phyloP scores from a whole-genome alignment of 1,140 invertebrate genomes.

The Aricia agestis region DNA sequence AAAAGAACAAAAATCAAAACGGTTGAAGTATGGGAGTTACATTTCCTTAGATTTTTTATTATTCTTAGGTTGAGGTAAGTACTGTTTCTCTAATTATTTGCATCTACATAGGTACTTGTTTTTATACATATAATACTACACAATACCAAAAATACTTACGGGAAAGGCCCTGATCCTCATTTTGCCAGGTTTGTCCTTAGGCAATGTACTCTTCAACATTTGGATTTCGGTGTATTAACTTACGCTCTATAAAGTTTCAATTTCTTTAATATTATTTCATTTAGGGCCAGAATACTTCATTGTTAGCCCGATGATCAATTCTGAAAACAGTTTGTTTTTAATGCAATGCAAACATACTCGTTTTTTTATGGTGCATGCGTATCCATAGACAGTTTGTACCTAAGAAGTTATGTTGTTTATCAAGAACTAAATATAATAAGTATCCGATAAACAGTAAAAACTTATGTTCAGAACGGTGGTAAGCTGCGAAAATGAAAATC shows the following conservation, averaged over 20 bases:
- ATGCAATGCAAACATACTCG: conserved; percentile 10
- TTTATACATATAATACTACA: background rate
- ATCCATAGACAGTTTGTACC: background rate
- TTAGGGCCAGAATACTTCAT: conserved; percentile 59
- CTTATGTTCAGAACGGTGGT: conserved; percentile 6
- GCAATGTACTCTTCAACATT: conserved; percentile 85
- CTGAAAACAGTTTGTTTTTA: conserved; percentile 51
- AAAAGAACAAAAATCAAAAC: no score
- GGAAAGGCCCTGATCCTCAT: conserved; percentile 98
- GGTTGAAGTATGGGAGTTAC: no score
- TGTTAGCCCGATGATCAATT: conserved; percentile 59
- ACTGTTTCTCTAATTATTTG: background rate
- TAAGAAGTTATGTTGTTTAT: background rate
- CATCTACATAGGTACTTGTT: no score
- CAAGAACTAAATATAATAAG: background rate
- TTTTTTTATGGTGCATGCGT: conserved; percentile 12
- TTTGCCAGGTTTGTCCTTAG: conserved; percentile 92
- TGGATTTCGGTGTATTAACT: conserved; percentile 41
- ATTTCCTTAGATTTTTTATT: no score
- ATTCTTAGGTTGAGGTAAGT: no score
- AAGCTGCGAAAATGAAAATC: conserved; percentile 20
- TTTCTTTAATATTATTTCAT: conserved; percentile 50
- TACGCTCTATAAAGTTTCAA: conserved; percentile 43
- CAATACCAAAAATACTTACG: conserved; percentile 79
- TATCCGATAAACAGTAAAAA: conserved; percentile 9